phyloP scores from a whole-genome alignment of 2,888 invertebrate species.

The Heterodera filipjevi region DNA sequence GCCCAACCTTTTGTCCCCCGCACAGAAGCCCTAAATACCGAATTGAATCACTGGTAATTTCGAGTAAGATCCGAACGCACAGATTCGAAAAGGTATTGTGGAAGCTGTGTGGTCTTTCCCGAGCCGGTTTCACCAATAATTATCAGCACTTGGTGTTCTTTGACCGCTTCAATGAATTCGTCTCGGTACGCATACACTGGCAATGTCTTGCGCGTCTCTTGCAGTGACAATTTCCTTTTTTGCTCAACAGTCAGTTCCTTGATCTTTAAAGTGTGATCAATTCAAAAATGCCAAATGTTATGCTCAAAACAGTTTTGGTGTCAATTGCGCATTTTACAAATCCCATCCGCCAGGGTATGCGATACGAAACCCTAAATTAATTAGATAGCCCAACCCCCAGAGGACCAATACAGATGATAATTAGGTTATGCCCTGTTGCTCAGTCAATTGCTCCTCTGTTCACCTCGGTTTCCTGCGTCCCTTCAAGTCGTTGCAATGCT shows the following conservation, averaged over 20 bases:
- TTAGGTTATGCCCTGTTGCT: background rate
- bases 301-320: background rate
- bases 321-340: no score
- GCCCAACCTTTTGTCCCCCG: slow-evolving; percentile 84
- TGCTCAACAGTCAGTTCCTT: slow-evolving; percentile 51
- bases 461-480: slow-evolving; percentile 21
- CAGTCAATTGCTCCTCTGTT: background rate
- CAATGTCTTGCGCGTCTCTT: slow-evolving; percentile 87
- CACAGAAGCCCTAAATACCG: slow-evolving; percentile 66
- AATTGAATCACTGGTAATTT: background rate
- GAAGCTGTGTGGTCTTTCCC: slow-evolving; percentile 72
- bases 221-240: slow-evolving; percentile 72
- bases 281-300: no score
- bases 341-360: no score
- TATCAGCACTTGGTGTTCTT: slow-evolving; percentile 69
- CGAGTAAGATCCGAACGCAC: slow-evolving; percentile 62
- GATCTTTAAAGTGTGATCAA: no score
- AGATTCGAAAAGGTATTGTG: slow-evolving; percentile 71
- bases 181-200: slow-evolving; percentile 91
- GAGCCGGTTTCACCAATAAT: slow-evolving; percentile 75
- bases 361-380: no score
- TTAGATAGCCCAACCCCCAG: no score
- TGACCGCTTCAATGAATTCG: slow-evolving; percentile 87
- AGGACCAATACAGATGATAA: no score
- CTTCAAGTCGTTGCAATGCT: slow-evolving; percentile 65